Evolutionary conservation across 2,888 invertebrate genomes (phyloP).

Genomic region (Aricia artaxerxes): DNA sequence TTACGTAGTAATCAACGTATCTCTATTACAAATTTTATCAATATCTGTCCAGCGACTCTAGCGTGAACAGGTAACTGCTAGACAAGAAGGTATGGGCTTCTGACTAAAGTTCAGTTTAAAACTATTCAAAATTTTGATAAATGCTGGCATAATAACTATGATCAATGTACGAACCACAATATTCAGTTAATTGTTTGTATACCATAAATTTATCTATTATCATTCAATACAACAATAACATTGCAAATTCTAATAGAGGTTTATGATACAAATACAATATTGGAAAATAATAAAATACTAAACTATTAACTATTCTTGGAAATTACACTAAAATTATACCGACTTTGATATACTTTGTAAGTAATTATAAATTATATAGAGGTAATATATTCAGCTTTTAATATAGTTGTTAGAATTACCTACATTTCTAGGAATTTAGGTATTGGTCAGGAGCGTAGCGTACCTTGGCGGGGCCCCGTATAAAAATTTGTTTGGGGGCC

Average conservation of each 20-base stretch:
- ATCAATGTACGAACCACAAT: not conserved
- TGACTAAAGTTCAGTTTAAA: no score
- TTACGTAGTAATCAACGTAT: no score
- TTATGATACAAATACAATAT: not conserved
- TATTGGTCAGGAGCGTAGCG: no score
- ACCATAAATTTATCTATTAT: not conserved
- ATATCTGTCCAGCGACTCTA: no score
- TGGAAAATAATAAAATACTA: not conserved
- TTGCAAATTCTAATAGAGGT: not conserved
- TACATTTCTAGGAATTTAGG: not conserved
- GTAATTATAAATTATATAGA: not conserved
- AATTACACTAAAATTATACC: not conserved
- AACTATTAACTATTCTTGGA: not conserved
- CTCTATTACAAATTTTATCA: no score
- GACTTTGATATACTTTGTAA: not conserved
- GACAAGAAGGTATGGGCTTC: no score
- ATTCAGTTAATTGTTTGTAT: not conserved
- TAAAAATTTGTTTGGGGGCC: no score
- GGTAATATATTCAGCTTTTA: not conserved
- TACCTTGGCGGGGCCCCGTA: no score
- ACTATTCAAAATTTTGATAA: not conserved
- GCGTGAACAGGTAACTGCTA: no score
- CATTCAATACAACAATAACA: not conserved
- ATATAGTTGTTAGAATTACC: not conserved
- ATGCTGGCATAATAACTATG: not conserved